A percentile compares a stretch with the other conserved stretches of the same genome.
phyloP scores from a whole-genome alignment of 2,888 invertebrate species.

The Apodemia hepburni region DNA sequence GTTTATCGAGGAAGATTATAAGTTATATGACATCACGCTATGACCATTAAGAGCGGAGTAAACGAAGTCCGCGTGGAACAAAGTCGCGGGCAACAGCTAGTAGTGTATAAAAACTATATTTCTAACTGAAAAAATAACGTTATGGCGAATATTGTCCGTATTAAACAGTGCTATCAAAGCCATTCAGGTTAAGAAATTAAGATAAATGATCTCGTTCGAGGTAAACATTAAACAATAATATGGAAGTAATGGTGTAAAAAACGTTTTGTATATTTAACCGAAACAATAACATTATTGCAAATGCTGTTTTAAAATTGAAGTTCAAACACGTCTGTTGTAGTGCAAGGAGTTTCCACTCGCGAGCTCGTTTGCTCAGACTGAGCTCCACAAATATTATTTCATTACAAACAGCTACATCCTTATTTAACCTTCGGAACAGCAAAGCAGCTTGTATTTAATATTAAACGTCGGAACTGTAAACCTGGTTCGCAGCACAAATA shows the following conservation, averaged over 20 bases:
- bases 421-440: constrained; percentile 1
- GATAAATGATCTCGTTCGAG: background rate
- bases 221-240: background rate
- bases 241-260: background rate
- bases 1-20: too few relatives aligned
- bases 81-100: too few relatives aligned
- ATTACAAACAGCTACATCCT: constrained; percentile 12
- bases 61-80: too few relatives aligned
- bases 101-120: too few relatives aligned
- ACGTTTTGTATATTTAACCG: background rate
- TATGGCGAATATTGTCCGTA: background rate
- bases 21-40: too few relatives aligned
- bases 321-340: background rate
- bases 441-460: constrained; percentile 5
- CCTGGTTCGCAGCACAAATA: constrained; percentile 5
- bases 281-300: constrained; percentile 3
- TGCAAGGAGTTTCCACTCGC: constrained; percentile 2
- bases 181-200: background rate
- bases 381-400: constrained; percentile 12
- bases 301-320: constrained; percentile 3
- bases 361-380: constrained; percentile 2
- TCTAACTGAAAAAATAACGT: too few relatives aligned
- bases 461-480: constrained; percentile 4
- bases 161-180: background rate
- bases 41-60: too few relatives aligned